Percentiles rank a stretch among this genome's conserved stretches.
phyloP scores from a whole-genome alignment of 2,888 invertebrate genomes.

The Latrodectus hesperus region DNA sequence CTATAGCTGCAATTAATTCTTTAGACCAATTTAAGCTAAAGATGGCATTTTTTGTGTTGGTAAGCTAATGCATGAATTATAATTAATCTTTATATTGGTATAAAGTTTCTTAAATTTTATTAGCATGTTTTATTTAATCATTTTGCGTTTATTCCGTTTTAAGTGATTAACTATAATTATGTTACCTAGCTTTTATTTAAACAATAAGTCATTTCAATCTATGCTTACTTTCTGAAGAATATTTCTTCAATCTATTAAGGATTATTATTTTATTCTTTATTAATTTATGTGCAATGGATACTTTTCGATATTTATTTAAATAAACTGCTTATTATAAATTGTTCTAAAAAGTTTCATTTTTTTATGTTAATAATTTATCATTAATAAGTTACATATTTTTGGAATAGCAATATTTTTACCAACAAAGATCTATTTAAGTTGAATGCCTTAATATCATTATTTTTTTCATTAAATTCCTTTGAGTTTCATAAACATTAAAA shows the following conservation, averaged over 20 bases:
- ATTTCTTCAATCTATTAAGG: no score
- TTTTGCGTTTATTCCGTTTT: background rate
- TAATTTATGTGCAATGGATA: no score
- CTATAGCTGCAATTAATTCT: constrained; percentile 52
- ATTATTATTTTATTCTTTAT: no score
- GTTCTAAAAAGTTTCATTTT: no score
- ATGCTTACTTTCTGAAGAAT: no score
- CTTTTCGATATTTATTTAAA: no score
- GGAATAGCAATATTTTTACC: no score
- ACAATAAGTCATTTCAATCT: background rate
- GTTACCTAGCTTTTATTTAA: background rate
- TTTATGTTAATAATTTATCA: no score
- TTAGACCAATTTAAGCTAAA: constrained; percentile 5
- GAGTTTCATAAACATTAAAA: background rate
- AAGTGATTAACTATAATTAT: background rate
- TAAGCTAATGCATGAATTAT: background rate
- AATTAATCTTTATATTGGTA: no score
- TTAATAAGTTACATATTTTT: no score
- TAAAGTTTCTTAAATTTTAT: constrained; percentile 7
- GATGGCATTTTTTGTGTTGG: constrained; percentile 19
- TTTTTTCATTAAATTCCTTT: background rate
- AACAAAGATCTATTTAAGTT: no score
- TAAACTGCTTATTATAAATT: no score
- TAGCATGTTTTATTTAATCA: background rate
- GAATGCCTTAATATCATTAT: background rate